A percentile compares a stretch with the other conserved stretches of the same genome.
Evolutionary conservation across 2,113 vertebrate species (phyloP).

Genomic region (Sander lucioperca): DNA sequence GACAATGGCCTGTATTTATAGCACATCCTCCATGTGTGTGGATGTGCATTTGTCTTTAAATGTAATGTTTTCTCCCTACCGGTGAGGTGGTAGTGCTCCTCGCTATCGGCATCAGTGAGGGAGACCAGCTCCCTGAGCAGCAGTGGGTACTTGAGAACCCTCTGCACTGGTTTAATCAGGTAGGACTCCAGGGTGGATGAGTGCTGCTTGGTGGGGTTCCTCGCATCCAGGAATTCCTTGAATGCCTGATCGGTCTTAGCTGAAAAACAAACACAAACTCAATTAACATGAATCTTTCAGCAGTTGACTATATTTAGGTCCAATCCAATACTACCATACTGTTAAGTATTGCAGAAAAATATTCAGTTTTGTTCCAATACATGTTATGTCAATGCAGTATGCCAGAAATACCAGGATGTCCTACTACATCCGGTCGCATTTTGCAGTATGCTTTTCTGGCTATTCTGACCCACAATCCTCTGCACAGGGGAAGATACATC

Average conservation of each 20-base stretch:
- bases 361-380: no score
- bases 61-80: slow-evolving; percentile 78
- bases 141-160: slow-evolving; percentile 97
- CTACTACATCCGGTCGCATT: no score
- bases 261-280: slow-evolving; percentile 48
- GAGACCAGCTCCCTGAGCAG: slow-evolving; percentile 96
- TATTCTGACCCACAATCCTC: no score
- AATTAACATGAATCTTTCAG: slow-evolving; percentile 23
- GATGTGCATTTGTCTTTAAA: background rate
- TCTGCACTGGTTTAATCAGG: slow-evolving; percentile 98
- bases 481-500: no score
- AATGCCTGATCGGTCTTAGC: slow-evolving; percentile 96
- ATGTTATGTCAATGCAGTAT: no score
- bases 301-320: background rate
- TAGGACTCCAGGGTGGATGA: slow-evolving; percentile 97
- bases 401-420: no score
- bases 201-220: slow-evolving; percentile 96
- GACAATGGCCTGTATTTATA: slow-evolving; percentile 20
- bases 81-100: slow-evolving; percentile 97
- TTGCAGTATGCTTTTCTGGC: no score
- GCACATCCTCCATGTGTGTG: background rate
- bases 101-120: slow-evolving; percentile 93
- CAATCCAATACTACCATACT: no score
- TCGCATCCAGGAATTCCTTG: slow-evolving; percentile 93
- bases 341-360: no score